Conservation (phyloP, 2,888 invertebrate species). For the Clanis bilineata region DNA sequence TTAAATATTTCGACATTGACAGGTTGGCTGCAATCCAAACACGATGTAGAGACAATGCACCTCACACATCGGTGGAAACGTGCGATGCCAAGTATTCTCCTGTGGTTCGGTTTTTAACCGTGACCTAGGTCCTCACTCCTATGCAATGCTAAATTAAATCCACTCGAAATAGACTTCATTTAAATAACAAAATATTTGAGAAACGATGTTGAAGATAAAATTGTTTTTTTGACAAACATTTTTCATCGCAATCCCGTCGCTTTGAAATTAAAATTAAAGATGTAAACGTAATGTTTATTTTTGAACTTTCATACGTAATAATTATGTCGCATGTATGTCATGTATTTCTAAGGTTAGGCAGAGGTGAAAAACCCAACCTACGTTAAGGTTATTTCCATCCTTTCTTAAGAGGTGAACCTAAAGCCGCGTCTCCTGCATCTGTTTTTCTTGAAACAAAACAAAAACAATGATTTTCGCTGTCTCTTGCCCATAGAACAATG, state of each 20-base stretch:
- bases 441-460: too few relatives aligned
- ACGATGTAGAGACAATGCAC: conserved; percentile 18
- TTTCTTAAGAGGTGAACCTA: too few relatives aligned
- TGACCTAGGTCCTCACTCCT: conserved; percentile 9
- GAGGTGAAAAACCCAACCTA: too few relatives aligned
- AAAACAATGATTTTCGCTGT: too few relatives aligned
- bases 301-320: not conserved
- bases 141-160: not conserved
- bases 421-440: too few relatives aligned
- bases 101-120: conserved; percentile 8
- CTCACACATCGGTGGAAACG: conserved; percentile 17
- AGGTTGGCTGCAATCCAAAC: conserved; percentile 13
- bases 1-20: conserved; percentile 14
- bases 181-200: conserved; percentile 10
- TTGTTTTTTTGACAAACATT: not conserved
- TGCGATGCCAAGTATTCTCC: conserved; percentile 8
- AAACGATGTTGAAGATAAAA: not conserved
- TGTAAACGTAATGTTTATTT: not conserved
- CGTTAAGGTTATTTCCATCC: too few relatives aligned
- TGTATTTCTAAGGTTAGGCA: too few relatives aligned
- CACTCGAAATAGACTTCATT: not conserved
- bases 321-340: too few relatives aligned
- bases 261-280: conserved; percentile 4
- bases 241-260: not conserved
- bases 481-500: too few relatives aligned